phyloP scores from a whole-genome alignment of 2,797 vertebrate species.

The Hylomyscus alleni region DNA sequence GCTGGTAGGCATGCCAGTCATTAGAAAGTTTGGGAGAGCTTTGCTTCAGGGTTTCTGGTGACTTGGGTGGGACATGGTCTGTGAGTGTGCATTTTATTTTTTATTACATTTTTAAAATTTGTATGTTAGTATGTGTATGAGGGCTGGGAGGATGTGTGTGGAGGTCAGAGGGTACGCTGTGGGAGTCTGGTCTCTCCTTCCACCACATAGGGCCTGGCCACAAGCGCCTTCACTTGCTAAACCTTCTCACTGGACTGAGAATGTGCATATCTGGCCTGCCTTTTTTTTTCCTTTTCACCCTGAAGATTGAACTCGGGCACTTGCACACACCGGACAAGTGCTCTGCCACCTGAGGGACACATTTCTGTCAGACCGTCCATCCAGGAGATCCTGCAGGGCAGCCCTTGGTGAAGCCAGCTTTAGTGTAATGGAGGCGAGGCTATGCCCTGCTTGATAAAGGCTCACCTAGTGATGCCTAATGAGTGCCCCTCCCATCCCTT shows the following conservation, averaged over 20 bases:
- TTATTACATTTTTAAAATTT: not conserved
- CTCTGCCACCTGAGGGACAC: not conserved
- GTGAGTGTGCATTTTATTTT: not conserved
- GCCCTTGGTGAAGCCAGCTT: not conserved
- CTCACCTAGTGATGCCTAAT: not conserved
- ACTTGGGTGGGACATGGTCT: not conserved
- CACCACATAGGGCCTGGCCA: not conserved
- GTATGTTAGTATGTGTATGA: not conserved
- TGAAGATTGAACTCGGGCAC: not conserved
- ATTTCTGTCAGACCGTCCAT: not conserved
- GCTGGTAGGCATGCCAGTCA: not conserved
- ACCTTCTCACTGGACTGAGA: not conserved
- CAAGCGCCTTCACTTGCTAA: not conserved
- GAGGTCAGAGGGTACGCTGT: not conserved
- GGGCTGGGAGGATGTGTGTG: not conserved
- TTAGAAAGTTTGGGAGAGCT: not conserved
- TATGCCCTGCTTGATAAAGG: not conserved
- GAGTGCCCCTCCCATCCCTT: not conserved
- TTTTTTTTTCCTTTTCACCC: too few relatives aligned
- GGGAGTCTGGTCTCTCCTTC: not conserved
- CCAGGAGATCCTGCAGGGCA: not conserved
- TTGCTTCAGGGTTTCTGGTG: not conserved
- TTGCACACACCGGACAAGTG: not conserved
- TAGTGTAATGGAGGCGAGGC: accelerated
- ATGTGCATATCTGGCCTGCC: not conserved